A percentile compares a stretch with the other conserved stretches of the same genome.
Conservation (phyloP, 37 sponge, comb jelly and placozoan genomes). For the Crambe crambe region DNA sequence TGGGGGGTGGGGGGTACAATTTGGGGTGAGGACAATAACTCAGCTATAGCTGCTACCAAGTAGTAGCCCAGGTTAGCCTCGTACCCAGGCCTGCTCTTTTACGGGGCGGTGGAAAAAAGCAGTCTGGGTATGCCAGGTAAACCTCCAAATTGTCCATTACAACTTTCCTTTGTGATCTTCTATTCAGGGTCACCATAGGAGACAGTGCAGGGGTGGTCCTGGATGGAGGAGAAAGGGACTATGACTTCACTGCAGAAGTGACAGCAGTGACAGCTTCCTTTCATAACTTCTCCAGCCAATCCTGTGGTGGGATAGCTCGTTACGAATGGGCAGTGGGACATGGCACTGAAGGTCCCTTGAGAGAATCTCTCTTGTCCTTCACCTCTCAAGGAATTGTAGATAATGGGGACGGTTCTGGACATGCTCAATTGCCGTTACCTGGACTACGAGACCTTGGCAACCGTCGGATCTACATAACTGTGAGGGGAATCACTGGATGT, state of each 20-base stretch:
- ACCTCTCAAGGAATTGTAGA: constrained; percentile 57
- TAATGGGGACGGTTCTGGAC: constrained; percentile 34
- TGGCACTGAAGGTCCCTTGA: constrained; percentile 4
- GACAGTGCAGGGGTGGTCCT: constrained; percentile 61
- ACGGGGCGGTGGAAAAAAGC: too few species aligned
- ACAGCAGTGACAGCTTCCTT: constrained; percentile 67
- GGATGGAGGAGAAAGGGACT: constrained; percentile 65
- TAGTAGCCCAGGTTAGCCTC: too few species aligned
- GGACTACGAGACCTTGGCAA: constrained; percentile 19
- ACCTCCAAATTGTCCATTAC: too few species aligned
- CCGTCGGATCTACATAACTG: constrained; percentile 49
- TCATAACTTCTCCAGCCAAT: constrained; percentile 58
- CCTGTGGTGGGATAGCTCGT: constrained; percentile 69
- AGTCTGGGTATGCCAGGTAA: too few species aligned
- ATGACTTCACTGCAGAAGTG: constrained; percentile 67
- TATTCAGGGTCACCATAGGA: constrained; percentile 55
- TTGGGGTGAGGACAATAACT: neutral
- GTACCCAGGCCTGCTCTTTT: too few species aligned
- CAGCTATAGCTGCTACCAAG: too few species aligned
- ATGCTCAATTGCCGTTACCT: constrained; percentile 48
- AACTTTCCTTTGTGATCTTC: neutral
- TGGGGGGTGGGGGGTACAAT: too few species aligned
- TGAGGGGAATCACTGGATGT: constrained; percentile 69
- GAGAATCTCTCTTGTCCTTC: constrained; percentile 48
- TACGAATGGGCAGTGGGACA: constrained; percentile 79